Evolutionary conservation across 2,888 invertebrate genomes (phyloP).

Genomic region (Napeogenes sylphis): DNA sequence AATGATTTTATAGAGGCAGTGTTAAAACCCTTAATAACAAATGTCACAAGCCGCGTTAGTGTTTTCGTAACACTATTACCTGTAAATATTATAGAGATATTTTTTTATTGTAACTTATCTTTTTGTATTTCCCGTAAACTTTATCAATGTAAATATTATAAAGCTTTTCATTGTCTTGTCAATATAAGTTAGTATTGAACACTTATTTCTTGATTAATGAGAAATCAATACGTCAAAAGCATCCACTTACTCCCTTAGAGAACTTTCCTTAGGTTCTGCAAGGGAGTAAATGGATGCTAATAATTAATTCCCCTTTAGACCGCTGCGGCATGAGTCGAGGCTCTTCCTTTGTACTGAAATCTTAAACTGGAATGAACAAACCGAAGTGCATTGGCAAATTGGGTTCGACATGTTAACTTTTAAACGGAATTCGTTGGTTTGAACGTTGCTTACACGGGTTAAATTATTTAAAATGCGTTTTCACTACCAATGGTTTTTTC

Average conservation of each 20-base stretch:
- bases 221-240: neutral
- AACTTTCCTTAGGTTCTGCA: neutral
- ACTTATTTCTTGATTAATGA: neutral
- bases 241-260: slow-evolving; percentile 1
- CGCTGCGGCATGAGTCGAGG: slow-evolving; percentile 9
- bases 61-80: no score
- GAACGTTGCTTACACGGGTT: no score
- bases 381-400: slow-evolving; percentile 9
- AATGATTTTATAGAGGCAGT: neutral
- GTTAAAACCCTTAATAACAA: neutral
- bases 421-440: no score
- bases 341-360: slow-evolving; percentile 14
- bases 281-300: neutral
- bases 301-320: slow-evolving; percentile 14
- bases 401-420: neutral
- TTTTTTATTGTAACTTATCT: neutral
- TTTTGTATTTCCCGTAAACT: no score
- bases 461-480: no score
- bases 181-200: neutral
- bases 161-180: no score
- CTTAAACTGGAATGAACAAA: slow-evolving; percentile 14
- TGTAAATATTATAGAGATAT: no score
- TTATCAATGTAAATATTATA: no score
- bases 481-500: no score
- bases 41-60: neutral